Evolutionary conservation across 1,140 invertebrate species (phyloP), one percentile per base, ranked within the genome.

Genomic region (Camponotus pennsylvanicus): DNA sequence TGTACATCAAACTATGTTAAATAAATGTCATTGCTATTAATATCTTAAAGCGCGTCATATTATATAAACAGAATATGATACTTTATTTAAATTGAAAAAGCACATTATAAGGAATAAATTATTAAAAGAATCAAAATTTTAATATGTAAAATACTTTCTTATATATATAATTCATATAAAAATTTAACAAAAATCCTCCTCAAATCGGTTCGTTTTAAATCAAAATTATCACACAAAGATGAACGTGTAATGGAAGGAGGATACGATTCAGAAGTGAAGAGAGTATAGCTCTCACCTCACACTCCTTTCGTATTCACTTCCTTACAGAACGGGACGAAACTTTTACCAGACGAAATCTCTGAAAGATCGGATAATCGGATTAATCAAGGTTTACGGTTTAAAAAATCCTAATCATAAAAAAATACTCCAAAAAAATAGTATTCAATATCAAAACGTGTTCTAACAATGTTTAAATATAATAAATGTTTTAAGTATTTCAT

Each of bases 281-380:
- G 27, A 61, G 34, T 49, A 37, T 5, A 34, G 55, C 55, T 82
- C 37, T 75, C 32, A 84, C 8, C 27, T 76, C 32, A 83, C 7
- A 40, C 57, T 49, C 42, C 27, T 21, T 63, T 34, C 64, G 27
- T 37, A 80, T 67, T 78, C 63, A 69, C 52, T 37, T 85, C 75
- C 37, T 63, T 42, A 15, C 21, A 55, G 18, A 73, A 32, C 45
- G 37, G 66, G 92, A 91, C 91, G 85, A 93, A 93, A 93, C 91
- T 93, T 93, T 91, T 91, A 6, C 93, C 49, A 63, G 86, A 52
- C 8, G 87, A 90, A 91, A 88, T 88, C 87, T 88, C 78, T 91
- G 84, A 92, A 93, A 93, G 89, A 91, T 91, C 88, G 83, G 90
- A 88, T 93, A 92, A 93, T 92, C 92, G 86, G 89, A 94, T 94